Conservation (phyloP, 2,888 invertebrate species). For the Beris chalybata region DNA sequence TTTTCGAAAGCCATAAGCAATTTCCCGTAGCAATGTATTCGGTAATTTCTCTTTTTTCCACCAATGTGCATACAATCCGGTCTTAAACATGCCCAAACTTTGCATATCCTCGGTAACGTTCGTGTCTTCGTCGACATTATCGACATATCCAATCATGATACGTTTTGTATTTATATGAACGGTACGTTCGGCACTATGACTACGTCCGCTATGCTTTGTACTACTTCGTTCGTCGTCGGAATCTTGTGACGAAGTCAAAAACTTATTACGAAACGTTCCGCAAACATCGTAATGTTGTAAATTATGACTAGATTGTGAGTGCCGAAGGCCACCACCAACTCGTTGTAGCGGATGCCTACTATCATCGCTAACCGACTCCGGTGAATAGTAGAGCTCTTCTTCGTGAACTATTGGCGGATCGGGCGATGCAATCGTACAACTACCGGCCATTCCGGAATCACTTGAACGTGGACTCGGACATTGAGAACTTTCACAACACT, state of each 20-base stretch:
- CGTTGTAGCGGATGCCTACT: background rate
- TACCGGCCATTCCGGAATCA: conserved; percentile 80
- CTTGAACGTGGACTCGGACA: conserved; percentile 75
- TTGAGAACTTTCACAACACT: conserved; percentile 64
- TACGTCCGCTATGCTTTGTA: conserved; percentile 33
- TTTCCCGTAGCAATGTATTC: conserved; percentile 63
- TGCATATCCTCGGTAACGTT: conserved; percentile 43
- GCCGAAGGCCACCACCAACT: conserved; percentile 28
- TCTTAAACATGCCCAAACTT: conserved; percentile 63
- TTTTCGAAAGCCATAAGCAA: conserved; percentile 42
- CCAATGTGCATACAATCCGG: conserved; percentile 89
- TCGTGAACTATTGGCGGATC: conserved; percentile 58
- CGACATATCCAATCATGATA: conserved; percentile 47
- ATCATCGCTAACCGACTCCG: conserved; percentile 47
- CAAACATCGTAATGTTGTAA: conserved; percentile 52
- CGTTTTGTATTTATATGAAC: conserved; percentile 51
- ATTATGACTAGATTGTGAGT: conserved; percentile 43
- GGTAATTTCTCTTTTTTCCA: conserved; percentile 88
- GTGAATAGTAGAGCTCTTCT: conserved; percentile 37
- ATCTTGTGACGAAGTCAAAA: conserved; percentile 46
- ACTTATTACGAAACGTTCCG: conserved; percentile 54
- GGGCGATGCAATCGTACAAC: conserved; percentile 73
- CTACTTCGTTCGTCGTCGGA: conserved; percentile 22
- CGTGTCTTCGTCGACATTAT: conserved; percentile 31
- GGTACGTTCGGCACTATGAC: conserved; percentile 39